Conservation (phyloP, 2,797 vertebrate species). For the Chaetophractus vellerosus region DNA sequence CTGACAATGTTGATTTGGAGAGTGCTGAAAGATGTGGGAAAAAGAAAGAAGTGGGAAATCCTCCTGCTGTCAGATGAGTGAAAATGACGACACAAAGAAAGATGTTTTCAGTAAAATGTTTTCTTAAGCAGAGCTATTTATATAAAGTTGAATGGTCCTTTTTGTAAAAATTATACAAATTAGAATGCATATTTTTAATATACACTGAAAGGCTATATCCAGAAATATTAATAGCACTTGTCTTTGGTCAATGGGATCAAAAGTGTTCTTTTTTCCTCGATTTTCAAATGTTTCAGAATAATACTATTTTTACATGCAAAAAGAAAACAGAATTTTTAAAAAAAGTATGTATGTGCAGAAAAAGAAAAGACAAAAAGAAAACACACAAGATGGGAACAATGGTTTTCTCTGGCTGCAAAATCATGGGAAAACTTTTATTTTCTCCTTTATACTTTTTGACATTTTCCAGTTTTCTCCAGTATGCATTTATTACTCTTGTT, state of each 20-base stretch:
- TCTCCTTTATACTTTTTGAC: not conserved
- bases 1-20: not conserved
- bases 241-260: not conserved
- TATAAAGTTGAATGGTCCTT: not conserved
- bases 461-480: conserved; percentile 42
- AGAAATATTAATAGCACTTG: not conserved
- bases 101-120: not conserved
- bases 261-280: not conserved
- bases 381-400: not conserved
- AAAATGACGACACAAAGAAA: not conserved
- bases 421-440: not conserved
- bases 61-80: not conserved
- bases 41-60: not conserved
- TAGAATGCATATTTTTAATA: not conserved
- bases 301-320: not conserved
- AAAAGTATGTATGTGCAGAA: not conserved
- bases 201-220: not conserved
- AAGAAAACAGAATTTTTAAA: not conserved
- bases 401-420: not conserved
- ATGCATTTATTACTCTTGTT: not conserved
- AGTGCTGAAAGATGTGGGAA: not conserved
- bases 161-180: not conserved
- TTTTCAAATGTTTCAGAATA: conserved; percentile 45
- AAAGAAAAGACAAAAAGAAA: not conserved
- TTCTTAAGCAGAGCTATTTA: not conserved